Evolutionary conservation across 2,113 vertebrate species (phyloP).

Genomic region (Paratilapia polleni): DNA sequence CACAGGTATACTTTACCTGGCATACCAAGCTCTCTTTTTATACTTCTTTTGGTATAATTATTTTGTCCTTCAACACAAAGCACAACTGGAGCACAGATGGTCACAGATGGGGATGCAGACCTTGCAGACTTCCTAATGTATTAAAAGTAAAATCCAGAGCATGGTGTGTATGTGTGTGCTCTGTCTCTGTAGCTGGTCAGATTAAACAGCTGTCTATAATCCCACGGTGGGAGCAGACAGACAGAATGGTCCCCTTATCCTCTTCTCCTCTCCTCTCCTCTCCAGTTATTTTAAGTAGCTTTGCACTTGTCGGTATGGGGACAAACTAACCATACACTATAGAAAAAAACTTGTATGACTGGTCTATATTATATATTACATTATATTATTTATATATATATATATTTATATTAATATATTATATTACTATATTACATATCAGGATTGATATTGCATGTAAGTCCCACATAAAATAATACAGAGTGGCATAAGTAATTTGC

Average conservation of each 20-base stretch:
- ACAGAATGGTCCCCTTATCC: conserved; percentile 41
- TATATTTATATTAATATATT: no score
- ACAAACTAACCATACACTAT: not conserved
- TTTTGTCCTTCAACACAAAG: conserved; percentile 70
- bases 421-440: no score
- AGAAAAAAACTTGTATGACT: not conserved
- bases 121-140: conserved; percentile 79
- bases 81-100: conserved; percentile 79
- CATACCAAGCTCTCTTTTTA: not conserved
- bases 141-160: conserved; percentile 80
- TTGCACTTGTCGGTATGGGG: no score
- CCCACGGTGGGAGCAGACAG: conserved; percentile 72
- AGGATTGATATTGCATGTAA: no score
- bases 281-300: not conserved
- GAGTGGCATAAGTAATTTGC: not conserved
- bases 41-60: conserved; percentile 29
- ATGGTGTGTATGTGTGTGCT: conserved; percentile 63
- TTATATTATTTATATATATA: no score
- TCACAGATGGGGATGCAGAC: conserved; percentile 74
- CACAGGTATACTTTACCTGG: conserved; percentile 26
- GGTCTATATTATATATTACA: no score
- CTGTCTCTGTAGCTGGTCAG: conserved; percentile 79
- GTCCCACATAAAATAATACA: no score
- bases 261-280: conserved; percentile 13
- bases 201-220: conserved; percentile 86